Base-by-base conservation (phyloP, 2,113 vertebrate species). In the Dipodomys ordii region DNA sequence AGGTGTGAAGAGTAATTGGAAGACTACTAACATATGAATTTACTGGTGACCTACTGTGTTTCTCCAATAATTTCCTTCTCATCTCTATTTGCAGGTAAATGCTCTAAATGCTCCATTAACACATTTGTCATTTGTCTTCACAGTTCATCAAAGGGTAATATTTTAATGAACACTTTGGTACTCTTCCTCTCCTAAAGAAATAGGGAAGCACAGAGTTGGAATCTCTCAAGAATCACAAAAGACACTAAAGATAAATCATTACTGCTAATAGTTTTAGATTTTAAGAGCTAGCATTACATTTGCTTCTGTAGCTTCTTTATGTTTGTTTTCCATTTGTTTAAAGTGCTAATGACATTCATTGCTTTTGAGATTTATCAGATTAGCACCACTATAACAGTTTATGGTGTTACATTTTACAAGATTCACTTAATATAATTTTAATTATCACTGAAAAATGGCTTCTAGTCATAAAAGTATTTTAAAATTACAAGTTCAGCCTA, bases 401-500 rank as follows among this genome's bases (percentile, higher is more conserved):
- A 95, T 96, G 53, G 91, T 95, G 84, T 83, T 95, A 94, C 60
- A 94, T 85, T 97, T 93, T 97, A 95, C 60, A 97, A 95, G 83
- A 91, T 88, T 90, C 85, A 84, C 85, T 95, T 96, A 96, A 96
- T 94, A 94, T 83, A 93, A 97, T 95, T 96, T 96, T 96, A 96
- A 97, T 96, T 96, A 96, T 93, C 87, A 94, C 64, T 94, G 80
- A 97, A 95, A 97, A 96, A 96, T 96, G 79, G 49, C 91, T 93
- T 88, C 77, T 83, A 90, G 83, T 94, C 91, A 96, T 94, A 91
- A 95, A 96, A 96, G 71, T 84, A 73, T 60, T 94, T 94, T 91
- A 87, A 97, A 96, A 95, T 96, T 92, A 93, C 71, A 85, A 95
- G 71, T 57, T 91, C 90, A 94, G 87, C 28, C 62, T 27, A 88